Percentiles rank a stretch among this genome's conserved stretches.
phyloP scores from a whole-genome alignment of 64 coral and sea anemone genomes.

The Exaiptasia diaphana region DNA sequence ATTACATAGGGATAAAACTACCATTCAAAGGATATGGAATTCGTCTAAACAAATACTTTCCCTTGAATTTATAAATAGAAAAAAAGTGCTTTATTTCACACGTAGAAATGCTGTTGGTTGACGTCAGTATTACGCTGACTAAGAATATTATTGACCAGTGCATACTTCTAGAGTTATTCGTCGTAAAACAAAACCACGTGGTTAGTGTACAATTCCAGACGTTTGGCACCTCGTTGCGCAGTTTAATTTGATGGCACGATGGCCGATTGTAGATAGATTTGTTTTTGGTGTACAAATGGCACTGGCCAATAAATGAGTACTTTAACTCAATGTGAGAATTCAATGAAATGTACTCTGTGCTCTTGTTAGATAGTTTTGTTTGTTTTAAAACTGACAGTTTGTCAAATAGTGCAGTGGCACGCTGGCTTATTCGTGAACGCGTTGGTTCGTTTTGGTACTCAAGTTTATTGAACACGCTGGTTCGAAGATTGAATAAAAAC shows the following conservation, averaged over 20 bases:
- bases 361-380: not conserved
- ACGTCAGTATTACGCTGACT: too few relatives aligned
- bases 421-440: slow-evolving; percentile 16
- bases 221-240: not conserved
- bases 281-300: not conserved
- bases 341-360: not conserved
- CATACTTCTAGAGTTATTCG: too few relatives aligned
- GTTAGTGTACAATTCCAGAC: not conserved
- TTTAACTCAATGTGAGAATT: not conserved
- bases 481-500: not conserved
- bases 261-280: not conserved
- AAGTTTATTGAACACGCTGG: not conserved
- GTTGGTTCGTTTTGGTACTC: slow-evolving; percentile 8
- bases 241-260: not conserved
- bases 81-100: too few relatives aligned
- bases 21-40: slow-evolving; percentile 21
- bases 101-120: too few relatives aligned
- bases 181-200: too few relatives aligned
- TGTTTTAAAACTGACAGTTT: not conserved
- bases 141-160: too few relatives aligned
- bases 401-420: too few relatives aligned
- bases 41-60: slow-evolving; percentile 23
- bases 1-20: slow-evolving; percentile 44
- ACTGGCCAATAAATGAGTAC: not conserved
- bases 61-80: not conserved